phyloP scores from a whole-genome alignment of 2,113 vertebrate genomes.

The Pachycephala philippinensis region DNA sequence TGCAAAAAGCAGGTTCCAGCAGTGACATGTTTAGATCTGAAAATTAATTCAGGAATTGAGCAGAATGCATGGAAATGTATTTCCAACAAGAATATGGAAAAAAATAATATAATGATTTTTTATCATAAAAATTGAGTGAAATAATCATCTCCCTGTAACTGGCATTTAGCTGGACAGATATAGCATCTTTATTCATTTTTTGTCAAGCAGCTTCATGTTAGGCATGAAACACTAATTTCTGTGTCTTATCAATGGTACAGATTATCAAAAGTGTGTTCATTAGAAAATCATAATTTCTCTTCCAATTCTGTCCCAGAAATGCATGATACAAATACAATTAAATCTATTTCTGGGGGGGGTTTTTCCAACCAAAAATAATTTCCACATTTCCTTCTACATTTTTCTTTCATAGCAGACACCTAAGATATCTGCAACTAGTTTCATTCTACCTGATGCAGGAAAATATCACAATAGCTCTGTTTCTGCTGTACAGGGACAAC shows the following conservation, averaged over 20 bases:
- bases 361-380: background rate
- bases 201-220: background rate
- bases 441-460: background rate
- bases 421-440: background rate
- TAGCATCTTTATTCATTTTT: background rate
- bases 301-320: background rate
- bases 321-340: background rate
- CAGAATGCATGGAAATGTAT: background rate
- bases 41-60: background rate
- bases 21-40: background rate
- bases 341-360: background rate
- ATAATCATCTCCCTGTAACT: background rate
- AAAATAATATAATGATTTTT: background rate
- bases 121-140: background rate
- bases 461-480: background rate
- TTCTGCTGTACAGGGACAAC: background rate
- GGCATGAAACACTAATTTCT: background rate
- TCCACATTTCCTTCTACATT: background rate
- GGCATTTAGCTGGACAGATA: background rate
- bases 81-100: background rate
- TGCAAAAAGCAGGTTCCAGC: background rate
- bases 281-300: background rate
- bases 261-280: background rate
- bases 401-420: background rate
- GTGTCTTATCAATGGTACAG: background rate